Conservation (phyloP, 2,113 vertebrate genomes). For the Lampris incognitus region DNA sequence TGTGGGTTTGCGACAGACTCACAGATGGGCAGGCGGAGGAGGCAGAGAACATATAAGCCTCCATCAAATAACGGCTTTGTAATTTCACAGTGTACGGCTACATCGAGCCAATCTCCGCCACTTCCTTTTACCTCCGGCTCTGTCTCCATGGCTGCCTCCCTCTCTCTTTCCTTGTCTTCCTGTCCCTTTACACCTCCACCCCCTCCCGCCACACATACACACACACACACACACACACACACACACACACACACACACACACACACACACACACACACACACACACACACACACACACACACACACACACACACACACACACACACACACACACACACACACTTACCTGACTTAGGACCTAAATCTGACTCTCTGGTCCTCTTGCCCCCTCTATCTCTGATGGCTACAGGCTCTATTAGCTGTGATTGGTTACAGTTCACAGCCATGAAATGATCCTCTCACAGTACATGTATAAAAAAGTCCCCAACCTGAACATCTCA, state of each 20-base stretch:
- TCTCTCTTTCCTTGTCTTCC: slow-evolving; percentile 33
- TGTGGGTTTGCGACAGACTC: slow-evolving; percentile 42
- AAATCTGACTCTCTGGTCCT: slow-evolving; percentile 14
- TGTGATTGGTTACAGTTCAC: slow-evolving; percentile 72
- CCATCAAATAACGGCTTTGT: slow-evolving; percentile 66
- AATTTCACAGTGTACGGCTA: slow-evolving; percentile 65
- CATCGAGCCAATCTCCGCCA: slow-evolving; percentile 41
- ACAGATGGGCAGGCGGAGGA: slow-evolving; percentile 30
- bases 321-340: not conserved
- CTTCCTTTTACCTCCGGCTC: slow-evolving; percentile 42
- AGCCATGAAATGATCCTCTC: slow-evolving; percentile 67
- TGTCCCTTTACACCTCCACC: slow-evolving; percentile 20
- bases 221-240: not conserved
- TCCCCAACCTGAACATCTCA: slow-evolving; percentile 17
- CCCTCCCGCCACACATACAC: not conserved
- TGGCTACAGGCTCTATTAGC: slow-evolving; percentile 71
- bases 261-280: too few species aligned
- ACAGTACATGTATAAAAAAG: slow-evolving; percentile 1
- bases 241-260: not conserved
- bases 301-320: too few species aligned
- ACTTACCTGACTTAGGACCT: not conserved
- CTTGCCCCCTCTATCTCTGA: slow-evolving; percentile 46
- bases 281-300: not conserved
- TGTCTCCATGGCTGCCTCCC: slow-evolving; percentile 38
- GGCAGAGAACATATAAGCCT: slow-evolving; percentile 53